A percentile compares a stretch with the other conserved stretches of the same genome.
phyloP scores from a whole-genome alignment of 2,888 invertebrate genomes.

The Aspidiotus destructor region DNA sequence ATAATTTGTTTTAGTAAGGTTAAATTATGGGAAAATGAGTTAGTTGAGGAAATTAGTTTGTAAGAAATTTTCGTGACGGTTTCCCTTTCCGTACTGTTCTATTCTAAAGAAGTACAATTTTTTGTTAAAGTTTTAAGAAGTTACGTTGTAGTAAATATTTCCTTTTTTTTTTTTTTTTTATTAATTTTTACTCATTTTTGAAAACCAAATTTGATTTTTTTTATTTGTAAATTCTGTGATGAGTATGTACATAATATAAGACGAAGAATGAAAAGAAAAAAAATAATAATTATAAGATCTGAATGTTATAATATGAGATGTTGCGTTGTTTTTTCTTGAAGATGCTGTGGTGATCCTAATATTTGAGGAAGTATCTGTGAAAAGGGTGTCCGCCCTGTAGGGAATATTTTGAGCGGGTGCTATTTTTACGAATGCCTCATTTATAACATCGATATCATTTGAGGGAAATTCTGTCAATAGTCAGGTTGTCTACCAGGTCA shows the following conservation, averaged over 20 bases:
- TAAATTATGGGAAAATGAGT: background rate
- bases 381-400: too few species aligned
- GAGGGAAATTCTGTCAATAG: too few species aligned
- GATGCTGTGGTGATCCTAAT: too few species aligned
- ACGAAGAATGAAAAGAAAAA: conserved; percentile 11
- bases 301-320: conserved; percentile 13
- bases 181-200: conserved; percentile 30
- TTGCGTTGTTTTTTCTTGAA: background rate
- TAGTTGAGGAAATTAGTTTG: background rate
- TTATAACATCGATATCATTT: too few species aligned
- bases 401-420: too few species aligned
- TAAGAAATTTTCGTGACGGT: background rate
- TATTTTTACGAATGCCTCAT: too few species aligned
- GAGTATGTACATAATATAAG: conserved; percentile 3
- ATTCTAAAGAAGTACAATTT: conserved; percentile 10
- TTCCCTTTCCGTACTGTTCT: conserved; percentile 2
- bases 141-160: conserved; percentile 22
- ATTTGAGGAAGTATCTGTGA: too few species aligned
- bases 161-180: conserved; percentile 3
- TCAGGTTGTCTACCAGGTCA: too few species aligned
- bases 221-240: conserved; percentile 27
- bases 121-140: conserved; percentile 9
- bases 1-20: conserved; percentile 2
- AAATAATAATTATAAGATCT: conserved; percentile 11
- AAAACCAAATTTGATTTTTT: conserved; percentile 26